Evolutionary conservation across 2,113 vertebrate species (phyloP).

Genomic region (Rhinogobius similis): DNA sequence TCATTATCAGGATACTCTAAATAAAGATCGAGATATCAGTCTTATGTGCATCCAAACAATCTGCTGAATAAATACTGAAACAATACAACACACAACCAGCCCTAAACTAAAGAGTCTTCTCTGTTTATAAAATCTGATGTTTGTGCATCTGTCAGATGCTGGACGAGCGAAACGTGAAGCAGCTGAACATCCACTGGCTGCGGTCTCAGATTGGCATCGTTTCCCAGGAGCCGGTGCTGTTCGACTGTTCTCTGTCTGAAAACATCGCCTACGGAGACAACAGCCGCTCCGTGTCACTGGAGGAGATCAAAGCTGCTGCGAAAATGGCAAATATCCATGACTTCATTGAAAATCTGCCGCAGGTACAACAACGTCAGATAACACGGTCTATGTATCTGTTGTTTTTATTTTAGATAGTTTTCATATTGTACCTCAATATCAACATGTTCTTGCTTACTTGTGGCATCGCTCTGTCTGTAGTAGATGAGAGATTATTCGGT

Average conservation of each 20-base stretch:
- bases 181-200: conserved; percentile 87
- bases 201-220: conserved; percentile 91
- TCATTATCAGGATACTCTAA: too few species aligned
- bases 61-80: too few species aligned
- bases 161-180: conserved; percentile 73
- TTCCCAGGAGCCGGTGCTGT: conserved; percentile 92
- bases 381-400: neutral
- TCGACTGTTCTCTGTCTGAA: conserved; percentile 90
- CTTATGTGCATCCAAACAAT: too few species aligned
- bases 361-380: conserved; percentile 63
- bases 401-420: too few species aligned
- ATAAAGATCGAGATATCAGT: too few species aligned
- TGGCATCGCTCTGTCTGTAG: too few species aligned
- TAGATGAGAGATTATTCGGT: too few species aligned
- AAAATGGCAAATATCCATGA: conserved; percentile 90
- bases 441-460: too few species aligned
- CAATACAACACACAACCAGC: too few species aligned
- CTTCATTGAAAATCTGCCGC: conserved; percentile 86
- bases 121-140: neutral
- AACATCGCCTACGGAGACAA: conserved; percentile 97
- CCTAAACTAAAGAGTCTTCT: too few species aligned
- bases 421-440: too few species aligned
- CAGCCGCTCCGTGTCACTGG: conserved; percentile 76
- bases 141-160: conserved; percentile 70
- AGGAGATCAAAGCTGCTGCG: conserved; percentile 86